Conservation (phyloP, 2,888 invertebrate species). For the Antitype chi region DNA sequence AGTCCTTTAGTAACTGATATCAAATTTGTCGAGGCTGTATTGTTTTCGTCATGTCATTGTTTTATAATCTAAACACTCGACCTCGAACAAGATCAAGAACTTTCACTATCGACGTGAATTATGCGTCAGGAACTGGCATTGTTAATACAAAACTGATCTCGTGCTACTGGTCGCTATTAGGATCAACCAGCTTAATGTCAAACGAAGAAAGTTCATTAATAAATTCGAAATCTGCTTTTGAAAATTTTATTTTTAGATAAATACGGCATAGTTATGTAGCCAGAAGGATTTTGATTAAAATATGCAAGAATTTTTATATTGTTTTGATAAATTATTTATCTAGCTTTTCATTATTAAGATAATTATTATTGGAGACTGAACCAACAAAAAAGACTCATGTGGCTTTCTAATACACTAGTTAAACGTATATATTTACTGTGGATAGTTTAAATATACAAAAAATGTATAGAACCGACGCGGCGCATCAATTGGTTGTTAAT, state of each 20-base stretch:
- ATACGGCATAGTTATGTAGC: slow-evolving; percentile 22
- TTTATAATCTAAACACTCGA: slow-evolving; percentile 50
- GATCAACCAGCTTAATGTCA: slow-evolving; percentile 30
- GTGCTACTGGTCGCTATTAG: slow-evolving; percentile 45
- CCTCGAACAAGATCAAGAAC: slow-evolving; percentile 72
- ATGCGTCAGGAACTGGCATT: slow-evolving; percentile 69
- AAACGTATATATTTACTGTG: slow-evolving; percentile 4
- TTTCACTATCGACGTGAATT: slow-evolving; percentile 79
- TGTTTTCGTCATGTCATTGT: slow-evolving; percentile 62
- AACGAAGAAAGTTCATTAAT: slow-evolving; percentile 50
- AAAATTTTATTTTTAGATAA: slow-evolving; percentile 9
- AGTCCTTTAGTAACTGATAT: slow-evolving; percentile 38
- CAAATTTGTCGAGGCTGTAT: slow-evolving; percentile 44
- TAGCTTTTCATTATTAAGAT: slow-evolving; percentile 12
- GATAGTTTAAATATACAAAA: slow-evolving; percentile 10
- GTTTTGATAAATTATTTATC: slow-evolving; percentile 12
- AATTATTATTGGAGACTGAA: background rate
- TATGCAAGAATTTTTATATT: slow-evolving; percentile 43
- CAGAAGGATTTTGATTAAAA: slow-evolving; percentile 23
- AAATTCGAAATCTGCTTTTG: slow-evolving; percentile 32
- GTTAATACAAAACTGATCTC: slow-evolving; percentile 54
- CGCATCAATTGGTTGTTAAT: slow-evolving; percentile 41
- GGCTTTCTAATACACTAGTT: slow-evolving; percentile 27
- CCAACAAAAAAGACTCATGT: background rate
- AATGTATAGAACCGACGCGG: slow-evolving; percentile 1